Evolutionary conservation across 2,888 invertebrate genomes (phyloP), one percentile per base, ranked within the genome.

Genomic region (Petrophora chlorosata): DNA sequence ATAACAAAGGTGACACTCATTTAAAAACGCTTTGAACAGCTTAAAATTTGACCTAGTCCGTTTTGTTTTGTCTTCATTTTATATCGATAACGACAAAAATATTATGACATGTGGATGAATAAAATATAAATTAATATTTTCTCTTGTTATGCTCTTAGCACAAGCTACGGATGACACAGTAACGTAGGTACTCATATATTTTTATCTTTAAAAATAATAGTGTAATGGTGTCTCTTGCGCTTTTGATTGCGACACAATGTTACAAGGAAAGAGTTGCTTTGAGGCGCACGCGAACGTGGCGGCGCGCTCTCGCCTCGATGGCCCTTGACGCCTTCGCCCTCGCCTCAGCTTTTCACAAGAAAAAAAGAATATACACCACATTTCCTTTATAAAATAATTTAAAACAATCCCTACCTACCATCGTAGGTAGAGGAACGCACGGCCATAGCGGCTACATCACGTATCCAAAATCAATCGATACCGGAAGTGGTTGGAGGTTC

Each of bases 261-360:
- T 73, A 70, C 61, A 76, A 73, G 75, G 65, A 71, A 74, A 73
- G 70, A 67, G 70, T 73, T 79, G 75, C 79, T 85, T 83, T 82
- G 82, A 79, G 69, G 78, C 76, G 76, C 76, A 82, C 76, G 79
- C 77, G 76, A 73, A 59, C 73, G 61, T 60, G 71, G 73, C 59
- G 59, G 67, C 69, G 60, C 61, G 73, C 83, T 69, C 86, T 85
- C 68, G 70, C 67, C 85, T 86, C 64, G 73, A 89, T 84, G 82
- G 74, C 82, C 64, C 87, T 88, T 73, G 71, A 85, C 75, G 71
- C 56, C 69, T 72, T 76, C 73, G 67, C 78, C 73, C 78, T 79
- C 70, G 70, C 73, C 73, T 68, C 64, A 63, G 76, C 74, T 70
- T 82, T 82, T 80, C 79, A 81, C 63, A 64, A 70, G 61, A 73